Evolutionary conservation across 2,797 vertebrate genomes (phyloP), one percentile per base, ranked within the genome.

Genomic region (Phrynocephalus forsythii): DNA sequence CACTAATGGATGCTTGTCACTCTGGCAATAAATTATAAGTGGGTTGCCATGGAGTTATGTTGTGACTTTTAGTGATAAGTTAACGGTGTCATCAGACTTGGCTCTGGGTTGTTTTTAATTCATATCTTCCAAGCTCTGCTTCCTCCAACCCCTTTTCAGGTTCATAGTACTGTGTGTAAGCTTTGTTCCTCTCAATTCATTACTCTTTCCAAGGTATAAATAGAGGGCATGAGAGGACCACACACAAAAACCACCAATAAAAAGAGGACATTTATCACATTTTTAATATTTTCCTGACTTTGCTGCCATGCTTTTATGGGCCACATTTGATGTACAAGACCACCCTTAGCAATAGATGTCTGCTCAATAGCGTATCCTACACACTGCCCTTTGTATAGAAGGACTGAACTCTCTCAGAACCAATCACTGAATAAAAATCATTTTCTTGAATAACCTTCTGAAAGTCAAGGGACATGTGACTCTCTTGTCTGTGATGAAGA

Each of bases 401-500:
- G 79, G 71, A 82, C 13, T 83, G 52, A n/a, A 38, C 63, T 84
- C 30, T 50, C 38, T 60, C 84, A 50, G 69, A 87, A 83, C 33
- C 44, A 50, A 83, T 72, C 30, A 72, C 72, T 78, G 83, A 38
- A 66, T 80, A 84, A 73, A 85, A 80, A 78, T 50, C 38, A 56
- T 38, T 83, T 66, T 89, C 67, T 26, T 80, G 63, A 84, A 69
- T 30, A 84, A 50, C 78, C 15, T 38, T 73, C 48, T 86, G 78
- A 77, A 79, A 84, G 48, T 86, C n/a, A 68, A 68, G 28, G 22
- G 9, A 24, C 56, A 56, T 15, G 24, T 38, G 16, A 75, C 66
- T 86, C 22, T 73, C 69, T 79, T 75, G 5, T 20, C 30, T 75
- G 44, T 83, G 30, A 71, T 77, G 79, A 78, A 69, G 38, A 77